Conservation (phyloP, 2,888 invertebrate genomes). For the Parelbella ahira region DNA sequence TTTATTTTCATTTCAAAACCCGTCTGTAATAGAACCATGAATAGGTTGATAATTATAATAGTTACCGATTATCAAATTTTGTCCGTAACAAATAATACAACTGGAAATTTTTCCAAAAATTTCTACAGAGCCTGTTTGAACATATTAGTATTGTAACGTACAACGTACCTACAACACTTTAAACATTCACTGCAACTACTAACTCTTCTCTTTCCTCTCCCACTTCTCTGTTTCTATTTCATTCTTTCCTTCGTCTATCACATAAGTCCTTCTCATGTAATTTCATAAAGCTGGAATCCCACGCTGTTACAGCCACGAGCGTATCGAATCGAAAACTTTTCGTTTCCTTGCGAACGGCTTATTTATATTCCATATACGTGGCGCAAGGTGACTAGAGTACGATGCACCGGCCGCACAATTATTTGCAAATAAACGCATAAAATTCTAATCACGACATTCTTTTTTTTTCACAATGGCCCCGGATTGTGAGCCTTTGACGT, state of each 20-base stretch:
- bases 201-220: not conserved
- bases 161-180: too few species aligned
- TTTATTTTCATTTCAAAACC: too few species aligned
- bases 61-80: too few species aligned
- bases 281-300: constrained; percentile 26
- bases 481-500: constrained; percentile 42
- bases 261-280: not conserved
- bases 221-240: not conserved
- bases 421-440: constrained; percentile 59
- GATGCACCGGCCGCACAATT: constrained; percentile 60
- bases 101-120: too few species aligned
- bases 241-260: not conserved
- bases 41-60: too few species aligned
- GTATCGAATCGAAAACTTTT: constrained; percentile 32
- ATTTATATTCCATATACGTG: constrained; percentile 56
- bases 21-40: too few species aligned
- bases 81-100: too few species aligned
- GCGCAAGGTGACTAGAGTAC: constrained; percentile 68
- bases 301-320: constrained; percentile 29
- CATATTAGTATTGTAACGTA: too few species aligned
- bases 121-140: too few species aligned
- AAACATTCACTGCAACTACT: too few species aligned
- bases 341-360: constrained; percentile 33
- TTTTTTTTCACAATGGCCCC: constrained; percentile 50
- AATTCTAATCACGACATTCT: constrained; percentile 55